Evolutionary conservation across 2,113 vertebrate genomes (phyloP), one percentile per base, ranked within the genome.

Genomic region (Patagioenas fasciata): DNA sequence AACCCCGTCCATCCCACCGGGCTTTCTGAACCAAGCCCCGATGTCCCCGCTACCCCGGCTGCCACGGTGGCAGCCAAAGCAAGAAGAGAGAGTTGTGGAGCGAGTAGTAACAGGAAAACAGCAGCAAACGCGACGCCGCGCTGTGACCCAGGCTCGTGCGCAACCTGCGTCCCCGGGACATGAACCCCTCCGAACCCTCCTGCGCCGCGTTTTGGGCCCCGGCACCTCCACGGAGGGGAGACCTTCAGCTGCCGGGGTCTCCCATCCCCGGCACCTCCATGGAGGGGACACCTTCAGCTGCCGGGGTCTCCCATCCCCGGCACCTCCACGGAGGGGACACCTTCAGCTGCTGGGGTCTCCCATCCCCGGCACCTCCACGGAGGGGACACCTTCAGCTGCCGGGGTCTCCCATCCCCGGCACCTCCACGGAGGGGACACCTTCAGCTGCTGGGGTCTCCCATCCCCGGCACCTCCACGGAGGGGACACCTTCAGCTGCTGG

Each of bases 161-260:
- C n/a, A n/a, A n/a, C n/a, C n/a, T n/a, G n/a, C n/a, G n/a, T n/a
- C n/a, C n/a, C n/a, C n/a, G n/a, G n/a, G n/a, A n/a, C n/a, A n/a
- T n/a, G n/a, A n/a, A n/a, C n/a, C n/a, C n/a, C 9, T 18, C 36
- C 44, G 6, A 58, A 31, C 44, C 9, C 4, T 11, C 8, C 48
- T 19, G 36, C 2, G 36, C 48, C 32, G 11, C 5, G 0, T 0
- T 15, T 40, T 23, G 26, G 40, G 51, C 50, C 13, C 25, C 2
- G 64, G 64, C 17, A 44, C 38, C 38, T 21, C 20, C 7, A 17
- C 34, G 64, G 48, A 74, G 36, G 15, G 0, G 13, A 34, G 11
- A 4, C 7, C 11, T 34, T n/a, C 47, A n/a, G 51, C 29, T 32
- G 53, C 44, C 19, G 44, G 44, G 44, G 44, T 19, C 18, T 47